Base-by-base conservation (phyloP, 2,888 invertebrate species). In the Cynaeus angustus region DNA sequence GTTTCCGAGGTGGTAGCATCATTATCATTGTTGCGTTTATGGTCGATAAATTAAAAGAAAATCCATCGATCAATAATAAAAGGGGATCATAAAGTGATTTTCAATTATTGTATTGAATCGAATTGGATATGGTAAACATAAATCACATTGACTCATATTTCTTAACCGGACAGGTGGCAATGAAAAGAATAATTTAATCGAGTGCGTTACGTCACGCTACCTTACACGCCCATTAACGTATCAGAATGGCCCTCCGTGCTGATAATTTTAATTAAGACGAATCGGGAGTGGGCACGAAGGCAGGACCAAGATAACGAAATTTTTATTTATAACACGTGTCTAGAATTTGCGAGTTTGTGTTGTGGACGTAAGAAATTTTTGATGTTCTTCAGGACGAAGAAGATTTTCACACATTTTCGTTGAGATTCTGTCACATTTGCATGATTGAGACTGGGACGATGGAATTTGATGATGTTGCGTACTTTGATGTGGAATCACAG, bases 31-130 rank as follows among this genome's bases (percentile, higher is more conserved):
- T 45, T 30, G 45, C 43, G 13, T n/a, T 59, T 59, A 59, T 13
- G 28, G n/a, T 4, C 52, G 37, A 52, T 62, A 62, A 62, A 67
- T 52, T 67, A 50, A 59, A 66, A 58, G 37, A 50, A 66, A 66
- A 56, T 46, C 61, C 43, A 53, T 61, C 67, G 59, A 61, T 53
- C 41, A 56, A 69, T 69, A 56, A 69, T 69, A 70, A 70, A 70
- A 61, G 45, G n/a, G 53, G 43, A 65, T 53, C 66, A 66, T 70
- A 70, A 70, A 70, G 59, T 61, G 43, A 59, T 70, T 70, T 70
- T 38, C 70, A 70, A 70, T 70, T 70, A 70, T 70, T 70, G 59
- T 66, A 70, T 66, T 69, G 69, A 65, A 69, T 69, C 65, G 69
- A 37, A 64, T 65, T 65, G 64, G 64, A 58, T 52, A 65, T 69